Evolutionary conservation across 2,888 invertebrate genomes (phyloP).

Genomic region (Elysia crispata): DNA sequence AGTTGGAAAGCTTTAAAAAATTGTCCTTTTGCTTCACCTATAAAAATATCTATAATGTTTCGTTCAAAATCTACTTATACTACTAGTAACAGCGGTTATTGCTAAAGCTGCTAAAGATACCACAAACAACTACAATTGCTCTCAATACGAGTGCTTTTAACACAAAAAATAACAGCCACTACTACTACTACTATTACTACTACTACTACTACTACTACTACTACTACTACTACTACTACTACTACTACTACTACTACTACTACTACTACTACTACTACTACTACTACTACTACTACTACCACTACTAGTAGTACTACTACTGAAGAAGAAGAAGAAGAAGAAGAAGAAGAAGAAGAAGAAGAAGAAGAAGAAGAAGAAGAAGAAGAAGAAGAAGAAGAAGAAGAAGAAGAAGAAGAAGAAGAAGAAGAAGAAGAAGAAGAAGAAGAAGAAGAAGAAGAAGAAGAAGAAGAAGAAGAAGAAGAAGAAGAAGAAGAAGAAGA

Average conservation of each 20-base stretch:
- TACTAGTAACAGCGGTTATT: too few relatives aligned
- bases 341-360: conserved; percentile 39
- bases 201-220: too few relatives aligned
- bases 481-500: not conserved
- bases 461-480: conserved; percentile 10
- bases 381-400: conserved; percentile 39
- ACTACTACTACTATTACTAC: not conserved
- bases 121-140: not conserved
- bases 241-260: too few relatives aligned
- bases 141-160: not conserved
- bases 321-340: conserved; percentile 26
- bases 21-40: too few relatives aligned
- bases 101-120: not conserved
- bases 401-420: conserved; percentile 27
- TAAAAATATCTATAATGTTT: too few relatives aligned
- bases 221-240: too few relatives aligned
- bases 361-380: conserved; percentile 39
- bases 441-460: not conserved
- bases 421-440: conserved; percentile 11
- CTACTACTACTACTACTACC: too few relatives aligned
- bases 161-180: not conserved
- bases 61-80: not conserved
- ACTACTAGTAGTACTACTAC: too few relatives aligned
- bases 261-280: too few relatives aligned
- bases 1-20: too few relatives aligned